Base-by-base conservation (phyloP, 2,113 vertebrate species). In the Bothrops jararaca region DNA sequence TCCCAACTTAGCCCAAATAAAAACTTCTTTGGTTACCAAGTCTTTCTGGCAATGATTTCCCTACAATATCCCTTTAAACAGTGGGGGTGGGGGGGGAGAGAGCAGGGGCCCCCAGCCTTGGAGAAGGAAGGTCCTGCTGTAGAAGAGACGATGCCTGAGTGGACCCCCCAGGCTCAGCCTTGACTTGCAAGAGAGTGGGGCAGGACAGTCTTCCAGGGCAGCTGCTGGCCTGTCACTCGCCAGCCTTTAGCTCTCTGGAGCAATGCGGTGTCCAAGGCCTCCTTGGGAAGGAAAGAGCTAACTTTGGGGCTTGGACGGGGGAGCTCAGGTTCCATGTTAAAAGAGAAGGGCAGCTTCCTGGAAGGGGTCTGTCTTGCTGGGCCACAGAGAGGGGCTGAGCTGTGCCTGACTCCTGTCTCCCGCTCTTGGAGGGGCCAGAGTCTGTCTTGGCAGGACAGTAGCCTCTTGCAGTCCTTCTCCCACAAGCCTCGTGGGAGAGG, bases 11-110 rank as follows among this genome's bases (percentile, higher is more conserved):
- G 18, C 74, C 34, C 34, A 42, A 80, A 80, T 80, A 80, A 80
- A 80, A 42, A 39, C 74, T 22, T 22, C 39, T 42, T 80, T 80
- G 74, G 34, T 42, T 80, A 80, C 18, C 34, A 22, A 80, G 34
- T 80, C 74, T 80, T 15, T 34, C 34, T 42, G 20, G 74, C 74
- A 80, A 34, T 80, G 74, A 80, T 80, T 42, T 42, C n/a, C 34
- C 34, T 34, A 80, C 69, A 42, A 42, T 9, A 42, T 42, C 18
- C 34, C 74, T 80, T 80, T 80, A 22, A 80, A 22, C 22, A 34
- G 69, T 0, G 1, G 6, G 7, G 11, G 10, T 0, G 3, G 4
- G 4, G 60, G 13, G 29, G 0, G 34, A 39, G n/a, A 20, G 5
- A 39, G 34, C 34, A 39, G 34, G 7, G 69, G 18, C 34, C 69